Conservation (phyloP, 2,888 invertebrate species). For the Eudemis profundana region DNA sequence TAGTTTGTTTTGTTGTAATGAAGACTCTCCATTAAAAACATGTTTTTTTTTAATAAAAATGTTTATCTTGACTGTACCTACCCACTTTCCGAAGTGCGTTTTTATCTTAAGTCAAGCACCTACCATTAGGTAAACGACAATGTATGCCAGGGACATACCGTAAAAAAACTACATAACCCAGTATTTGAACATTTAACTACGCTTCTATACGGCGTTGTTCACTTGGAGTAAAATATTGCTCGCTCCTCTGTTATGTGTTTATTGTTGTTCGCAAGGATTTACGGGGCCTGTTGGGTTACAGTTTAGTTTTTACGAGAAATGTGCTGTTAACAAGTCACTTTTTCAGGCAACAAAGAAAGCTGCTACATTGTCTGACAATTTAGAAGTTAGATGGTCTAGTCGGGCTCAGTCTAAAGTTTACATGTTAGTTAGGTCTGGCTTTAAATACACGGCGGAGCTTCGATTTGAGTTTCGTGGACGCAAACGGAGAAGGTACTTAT, state of each 20-base stretch:
- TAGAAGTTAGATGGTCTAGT: slow-evolving; percentile 22
- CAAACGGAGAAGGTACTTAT: background rate
- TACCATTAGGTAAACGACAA: too few species aligned
- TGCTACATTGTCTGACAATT: slow-evolving; percentile 16
- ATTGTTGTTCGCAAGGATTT: slow-evolving; percentile 37
- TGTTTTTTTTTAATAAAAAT: too few species aligned
- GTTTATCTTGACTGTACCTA: too few species aligned
- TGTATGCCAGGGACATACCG: too few species aligned
- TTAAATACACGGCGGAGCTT: background rate
- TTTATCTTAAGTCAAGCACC: too few species aligned
- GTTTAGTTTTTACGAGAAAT: slow-evolving; percentile 35
- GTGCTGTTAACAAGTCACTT: slow-evolving; percentile 29
- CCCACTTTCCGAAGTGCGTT: too few species aligned
- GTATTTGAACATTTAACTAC: slow-evolving; percentile 1
- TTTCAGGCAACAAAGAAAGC: slow-evolving; percentile 12
- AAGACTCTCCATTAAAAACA: too few species aligned
- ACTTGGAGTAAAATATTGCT: slow-evolving; percentile 32
- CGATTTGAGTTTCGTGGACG: slow-evolving; percentile 9
- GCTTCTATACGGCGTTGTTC: slow-evolving; percentile 16
- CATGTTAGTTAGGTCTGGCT: slow-evolving; percentile 8
- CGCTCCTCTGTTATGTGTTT: slow-evolving; percentile 35
- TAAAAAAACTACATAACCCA: too few species aligned
- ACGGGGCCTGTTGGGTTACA: slow-evolving; percentile 20
- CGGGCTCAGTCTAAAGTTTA: background rate
- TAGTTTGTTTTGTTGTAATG: too few species aligned